Evolutionary conservation across 2,888 invertebrate species (phyloP).

Genomic region (Thymelicus sylvestris): DNA sequence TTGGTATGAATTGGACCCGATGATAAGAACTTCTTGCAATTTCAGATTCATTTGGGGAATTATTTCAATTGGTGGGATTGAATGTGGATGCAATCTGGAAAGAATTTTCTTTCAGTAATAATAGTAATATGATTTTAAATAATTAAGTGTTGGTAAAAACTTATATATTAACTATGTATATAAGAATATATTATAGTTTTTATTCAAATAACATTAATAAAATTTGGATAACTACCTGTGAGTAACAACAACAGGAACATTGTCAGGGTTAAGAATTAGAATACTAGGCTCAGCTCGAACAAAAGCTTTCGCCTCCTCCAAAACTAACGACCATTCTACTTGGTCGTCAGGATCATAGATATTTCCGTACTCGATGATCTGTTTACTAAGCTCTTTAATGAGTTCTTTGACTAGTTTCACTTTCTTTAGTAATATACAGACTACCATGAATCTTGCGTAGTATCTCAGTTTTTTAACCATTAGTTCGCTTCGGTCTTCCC

Average conservation of each 20-base stretch:
- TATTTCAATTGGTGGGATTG: constrained; percentile 95
- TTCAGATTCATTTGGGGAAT: constrained; percentile 93
- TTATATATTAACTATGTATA: too few species aligned
- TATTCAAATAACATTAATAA: too few species aligned
- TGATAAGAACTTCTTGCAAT: constrained; percentile 96
- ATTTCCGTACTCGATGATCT: constrained; percentile 97
- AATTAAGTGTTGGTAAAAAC: too few species aligned
- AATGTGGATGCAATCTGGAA: constrained; percentile 90
- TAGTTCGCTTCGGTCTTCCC: constrained; percentile 96
- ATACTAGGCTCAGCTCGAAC: constrained; percentile 96
- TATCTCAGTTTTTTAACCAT: constrained; percentile 98
- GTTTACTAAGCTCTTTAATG: constrained; percentile 95
- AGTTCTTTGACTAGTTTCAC: constrained; percentile 96
- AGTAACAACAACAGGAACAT: constrained; percentile 92
- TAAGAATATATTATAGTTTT: too few species aligned
- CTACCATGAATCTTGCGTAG: constrained; percentile 98
- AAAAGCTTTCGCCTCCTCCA: constrained; percentile 97
- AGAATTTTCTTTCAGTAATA: neutral
- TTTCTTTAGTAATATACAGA: constrained; percentile 96
- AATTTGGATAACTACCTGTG: constrained; percentile 87
- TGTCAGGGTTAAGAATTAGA: constrained; percentile 94
- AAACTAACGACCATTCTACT: constrained; percentile 96
- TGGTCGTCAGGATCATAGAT: constrained; percentile 99
- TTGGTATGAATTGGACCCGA: constrained; percentile 97
- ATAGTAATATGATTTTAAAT: too few species aligned